Base-by-base conservation (phyloP, 2,888 invertebrate genomes). In the Hymenopus coronatus region DNA sequence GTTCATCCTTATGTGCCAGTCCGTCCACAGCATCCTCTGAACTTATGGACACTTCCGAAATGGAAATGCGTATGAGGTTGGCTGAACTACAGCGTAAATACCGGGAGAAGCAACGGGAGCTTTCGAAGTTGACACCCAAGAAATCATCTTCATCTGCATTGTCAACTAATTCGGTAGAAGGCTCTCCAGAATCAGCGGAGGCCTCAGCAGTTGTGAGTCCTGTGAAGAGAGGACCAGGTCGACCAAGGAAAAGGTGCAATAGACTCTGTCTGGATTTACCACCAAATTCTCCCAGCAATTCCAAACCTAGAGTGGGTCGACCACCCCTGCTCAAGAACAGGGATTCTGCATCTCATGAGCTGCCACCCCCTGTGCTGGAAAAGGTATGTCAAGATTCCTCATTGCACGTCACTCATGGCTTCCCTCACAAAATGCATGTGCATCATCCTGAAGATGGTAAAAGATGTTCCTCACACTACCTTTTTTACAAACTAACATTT, bases 81-180 rank as follows among this genome's bases (percentile, higher is more conserved):
- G 97, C 97, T 30, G 97, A 98, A 88, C 94, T 98, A 46, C 97
- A 98, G 92, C 94, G 96, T 40, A 96, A 97, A 92, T 97, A 97
- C 92, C 96, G 96, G 90, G 97, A 98, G 92, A 97, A 97, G 92
- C 97, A 97, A 92, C 96, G 96, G 54, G 97, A 98, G 93, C 93
- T 98, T n/a, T 96, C 95, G 90, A 96, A 96, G 91, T 94, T 97
- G 83, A 95, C 95, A 30, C 95, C 96, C 1, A 95, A 95, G 90
- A 94, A 95, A 89, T 87, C 88, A n/a, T 89, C 88, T 25, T 82
- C 82, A 20, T 46, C 82, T 28, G 87, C 54, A 20, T 33, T 46
- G 25, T 28, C 84, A 20, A 83, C 88, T 28, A 85, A 54, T 20
- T 33, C 30, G 28, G 33, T 70, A 9, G 33, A 33, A 20, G 54